A percentile compares a stretch with the other conserved stretches of the same genome.
These are phyloP conservation scores for Liodrosophila aerea DNA, from an alignment of 2,888 invertebrate species.

Conservation along the genomic window DNA sequence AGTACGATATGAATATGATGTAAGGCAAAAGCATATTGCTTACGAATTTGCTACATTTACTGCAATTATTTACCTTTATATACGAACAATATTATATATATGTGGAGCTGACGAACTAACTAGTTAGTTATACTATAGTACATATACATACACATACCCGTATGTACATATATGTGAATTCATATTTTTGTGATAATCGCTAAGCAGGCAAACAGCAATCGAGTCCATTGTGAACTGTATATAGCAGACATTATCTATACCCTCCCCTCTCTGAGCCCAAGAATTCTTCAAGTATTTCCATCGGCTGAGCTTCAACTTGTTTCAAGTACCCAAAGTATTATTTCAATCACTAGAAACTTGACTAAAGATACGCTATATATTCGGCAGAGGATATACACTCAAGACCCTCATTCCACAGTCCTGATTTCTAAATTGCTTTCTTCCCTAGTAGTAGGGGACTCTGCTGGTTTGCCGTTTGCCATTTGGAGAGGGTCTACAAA, in stretches of 20 bases:
- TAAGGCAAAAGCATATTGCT: constrained; percentile 71
- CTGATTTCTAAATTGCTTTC: too few relatives aligned
- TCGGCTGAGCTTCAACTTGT: too few relatives aligned
- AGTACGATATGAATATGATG: constrained; percentile 18
- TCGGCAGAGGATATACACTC: too few relatives aligned
- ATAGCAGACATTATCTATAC: constrained; percentile 33
- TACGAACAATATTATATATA: constrained; percentile 39
- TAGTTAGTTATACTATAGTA: constrained; percentile 23
- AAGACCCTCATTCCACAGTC: too few relatives aligned
- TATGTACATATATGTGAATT: constrained; percentile 44
- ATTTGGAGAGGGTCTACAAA: constrained; percentile 1
- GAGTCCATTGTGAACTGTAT: constrained; percentile 53
- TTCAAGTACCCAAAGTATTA: too few relatives aligned
- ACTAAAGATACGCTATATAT: too few relatives aligned
- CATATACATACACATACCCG: constrained; percentile 22
- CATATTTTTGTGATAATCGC: constrained; percentile 72
- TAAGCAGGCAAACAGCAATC: constrained; percentile 41
- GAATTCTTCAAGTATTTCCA: too few relatives aligned
- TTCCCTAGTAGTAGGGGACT: too few relatives aligned
- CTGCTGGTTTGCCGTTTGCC: constrained; percentile 2
- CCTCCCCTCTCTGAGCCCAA: too few relatives aligned
- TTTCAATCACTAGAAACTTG: too few relatives aligned
- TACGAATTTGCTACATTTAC: constrained; percentile 76
- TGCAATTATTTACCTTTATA: constrained; percentile 71
- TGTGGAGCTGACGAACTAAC: constrained; percentile 39